Base-by-base conservation (phyloP, 2,113 vertebrate species). In the Cebidichthys violaceus region DNA sequence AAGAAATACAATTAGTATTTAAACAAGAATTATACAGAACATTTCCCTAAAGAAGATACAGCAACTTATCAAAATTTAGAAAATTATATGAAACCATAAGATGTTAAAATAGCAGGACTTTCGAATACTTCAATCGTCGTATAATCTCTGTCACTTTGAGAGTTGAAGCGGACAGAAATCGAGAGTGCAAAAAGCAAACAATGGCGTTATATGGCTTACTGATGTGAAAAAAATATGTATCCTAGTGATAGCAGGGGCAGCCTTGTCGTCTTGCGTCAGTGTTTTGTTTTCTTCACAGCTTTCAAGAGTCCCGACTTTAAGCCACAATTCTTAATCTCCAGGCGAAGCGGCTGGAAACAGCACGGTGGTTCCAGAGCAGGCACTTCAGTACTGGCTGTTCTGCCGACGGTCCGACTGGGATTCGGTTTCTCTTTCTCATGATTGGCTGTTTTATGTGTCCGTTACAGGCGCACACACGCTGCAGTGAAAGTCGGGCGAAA, bases 151-250 rank as follows among this genome's bases (percentile, higher is more conserved):
- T 54, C 39, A 55, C 41, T 62, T 11, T 17, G 22, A 84, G 67
- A 65, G 50, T 54, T 59, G n/a, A 65, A 69, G 82, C 77, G 47
- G 55, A 69, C 71, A 66, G 29, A 86, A 79, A 70, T 50, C 8
- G 39, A 79, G 52, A 89, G 91, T 92, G 91, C 90, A 93, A 92
- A 92, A 93, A 88, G 86, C 87, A 88, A 92, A 85, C 31, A 88
- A 89, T 78, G 37, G 79, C 35, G 82, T 85, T 77, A 65, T 94
- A 93, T 94, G 93, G 93, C 93, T 94, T 92, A 82, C 70, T 83
- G 86, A 68, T 45, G 75, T 84, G 75, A 77, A 86, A 77, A 86
- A 83, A 82, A 70, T 62, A 74, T 76, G 69, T 43, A 73, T 89
- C 77, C 68, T 87, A 70, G 54, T 84, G 55, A 85, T 4, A 82